Evolutionary conservation across 1,140 invertebrate species (phyloP), one percentile per base, ranked within the genome.

Genomic region (Rhagoletis pomonella): DNA sequence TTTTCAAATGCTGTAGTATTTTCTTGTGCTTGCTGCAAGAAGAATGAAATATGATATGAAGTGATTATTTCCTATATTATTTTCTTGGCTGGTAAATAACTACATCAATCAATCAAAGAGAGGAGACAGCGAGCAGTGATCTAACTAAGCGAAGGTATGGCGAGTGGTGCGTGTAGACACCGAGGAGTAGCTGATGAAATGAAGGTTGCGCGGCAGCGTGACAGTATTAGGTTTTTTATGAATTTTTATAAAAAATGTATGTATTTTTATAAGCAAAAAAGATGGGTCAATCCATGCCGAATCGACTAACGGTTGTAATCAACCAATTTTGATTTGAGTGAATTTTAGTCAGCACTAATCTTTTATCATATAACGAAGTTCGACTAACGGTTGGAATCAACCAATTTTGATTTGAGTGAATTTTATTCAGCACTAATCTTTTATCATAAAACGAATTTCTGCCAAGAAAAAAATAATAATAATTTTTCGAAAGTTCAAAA

Each of bases 1-100:
- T 62, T n/a, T 62, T 62, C 3, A 62, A 6, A 42, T 29, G 64
- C 3, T n/a, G 29, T 4, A 29, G 4, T n/a, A n/a, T n/a, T n/a
- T 42, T 47, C 12, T 50, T 73, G 39, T 14, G 17, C 12, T 50
- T 17, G 50, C 1, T 55, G 4, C 9, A n/a, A 5, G 39, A n/a
- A 47, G 42, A 73, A 50, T 47, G 44, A 50, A 73, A 73, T 73
- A n/a, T 73, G 42, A 73, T 73, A n/a, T 73, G 39, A 47, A n/a
- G 44, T 73, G 67, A 73, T 47, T 73, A 67, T 47, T 17, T 44
- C 67, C 42, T 12, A 42, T 42, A 44, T 73, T n/a, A 42, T 14
- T 73, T 14, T 50, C 39, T 73, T 73, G 44, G 67, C 67, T 44
- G 67, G 67, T 50, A 50, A 73, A 73, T n/a, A 14, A 62, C 60